A percentile compares a stretch with the other conserved stretches of the same genome.
These are phyloP conservation scores for Drosophila ironensis DNA, from an alignment of 1,140 invertebrate species.

Conservation along the genomic window DNA sequence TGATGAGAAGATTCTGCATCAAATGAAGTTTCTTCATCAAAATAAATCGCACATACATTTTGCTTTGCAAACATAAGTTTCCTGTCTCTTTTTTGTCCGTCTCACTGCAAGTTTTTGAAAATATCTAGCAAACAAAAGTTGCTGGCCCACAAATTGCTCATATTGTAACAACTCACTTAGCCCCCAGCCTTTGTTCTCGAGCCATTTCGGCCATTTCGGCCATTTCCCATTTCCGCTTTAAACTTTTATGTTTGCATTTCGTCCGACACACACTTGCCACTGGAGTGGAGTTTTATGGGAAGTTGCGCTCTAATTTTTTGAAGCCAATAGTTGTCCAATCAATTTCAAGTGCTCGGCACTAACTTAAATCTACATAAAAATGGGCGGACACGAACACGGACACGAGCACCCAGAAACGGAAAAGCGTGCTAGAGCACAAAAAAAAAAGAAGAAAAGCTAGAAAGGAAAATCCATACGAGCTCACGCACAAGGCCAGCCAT, in stretches of 20 bases:
- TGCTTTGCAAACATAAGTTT: background rate
- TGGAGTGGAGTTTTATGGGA: constrained; percentile 58
- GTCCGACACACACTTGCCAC: background rate
- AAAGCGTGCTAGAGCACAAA: no score
- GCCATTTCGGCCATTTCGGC: constrained; percentile 9
- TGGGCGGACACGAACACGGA: constrained; percentile 24
- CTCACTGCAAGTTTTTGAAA: constrained; percentile 12
- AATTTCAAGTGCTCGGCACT: constrained; percentile 67
- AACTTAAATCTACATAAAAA: constrained; percentile 76
- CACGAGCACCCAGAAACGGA: constrained; percentile 6
- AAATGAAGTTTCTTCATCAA: no score
- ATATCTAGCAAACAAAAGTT: constrained; percentile 21
- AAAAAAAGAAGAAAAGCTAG: background rate
- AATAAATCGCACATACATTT: no score
- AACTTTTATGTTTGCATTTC: constrained; percentile 70
- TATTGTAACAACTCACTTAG: constrained; percentile 58
- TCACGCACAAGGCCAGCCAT: constrained; percentile 47
- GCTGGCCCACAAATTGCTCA: constrained; percentile 55
- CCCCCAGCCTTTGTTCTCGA: constrained; percentile 1
- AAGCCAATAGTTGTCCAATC: constrained; percentile 75
- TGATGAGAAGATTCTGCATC: no score
- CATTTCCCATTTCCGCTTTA: constrained; percentile 58
- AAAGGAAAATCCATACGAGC: constrained; percentile 14
- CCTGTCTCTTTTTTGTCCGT: background rate
- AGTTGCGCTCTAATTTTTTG: constrained; percentile 70